Conservation (phyloP, 2,797 vertebrate species). For the Betta splendens region DNA sequence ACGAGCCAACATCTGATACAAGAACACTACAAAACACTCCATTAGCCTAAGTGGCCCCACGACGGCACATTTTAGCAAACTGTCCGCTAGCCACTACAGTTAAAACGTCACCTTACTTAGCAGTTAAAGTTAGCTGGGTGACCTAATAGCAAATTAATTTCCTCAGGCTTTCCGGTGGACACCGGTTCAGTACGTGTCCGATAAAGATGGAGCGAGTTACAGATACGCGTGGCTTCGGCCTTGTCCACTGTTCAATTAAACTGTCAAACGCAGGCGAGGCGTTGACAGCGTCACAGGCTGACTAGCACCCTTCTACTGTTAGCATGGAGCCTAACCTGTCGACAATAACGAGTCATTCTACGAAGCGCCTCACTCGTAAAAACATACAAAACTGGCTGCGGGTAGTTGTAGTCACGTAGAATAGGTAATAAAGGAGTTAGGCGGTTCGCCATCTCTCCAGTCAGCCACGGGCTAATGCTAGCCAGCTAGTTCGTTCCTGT, state of each 20-base stretch:
- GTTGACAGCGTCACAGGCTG: conserved; percentile 68
- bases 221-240: conserved; percentile 36
- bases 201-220: neutral
- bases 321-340: conserved; percentile 61
- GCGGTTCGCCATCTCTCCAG: neutral
- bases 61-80: neutral
- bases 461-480: conserved; percentile 49
- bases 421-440: neutral
- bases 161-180: neutral
- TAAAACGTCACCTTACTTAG: conserved; percentile 13
- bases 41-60: neutral
- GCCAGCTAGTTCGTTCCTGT: conserved; percentile 41
- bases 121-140: neutral
- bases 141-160: neutral
- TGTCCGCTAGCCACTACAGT: conserved; percentile 1
- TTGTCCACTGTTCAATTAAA: conserved; percentile 43
- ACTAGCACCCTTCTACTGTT: conserved; percentile 41
- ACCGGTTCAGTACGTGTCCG: neutral
- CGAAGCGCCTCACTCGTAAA: rapidly evolving
- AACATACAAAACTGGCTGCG: rapidly evolving
- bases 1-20: neutral
- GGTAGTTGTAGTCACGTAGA: neutral
- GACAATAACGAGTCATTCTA: neutral
- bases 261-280: conserved; percentile 70
- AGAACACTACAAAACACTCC: neutral